These are phyloP conservation scores for Ctena decussata DNA, from an alignment of 2,888 invertebrate genomes.

Conservation along the genomic window DNA sequence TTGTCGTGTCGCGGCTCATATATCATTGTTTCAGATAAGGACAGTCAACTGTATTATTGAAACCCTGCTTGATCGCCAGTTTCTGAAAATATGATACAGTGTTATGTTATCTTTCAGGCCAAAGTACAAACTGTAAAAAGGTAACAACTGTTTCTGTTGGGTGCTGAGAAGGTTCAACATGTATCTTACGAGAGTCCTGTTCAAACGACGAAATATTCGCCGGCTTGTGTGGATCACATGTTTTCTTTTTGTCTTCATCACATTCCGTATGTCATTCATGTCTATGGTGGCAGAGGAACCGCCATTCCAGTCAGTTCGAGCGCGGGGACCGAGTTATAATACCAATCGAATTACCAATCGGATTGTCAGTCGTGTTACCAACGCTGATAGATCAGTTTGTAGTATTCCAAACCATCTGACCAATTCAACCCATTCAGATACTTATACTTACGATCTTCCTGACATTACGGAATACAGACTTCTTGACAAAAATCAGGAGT, in stretches of 20 bases:
- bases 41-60: too few species aligned
- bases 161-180: too few species aligned
- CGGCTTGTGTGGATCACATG: neutral
- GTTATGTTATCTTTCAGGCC: too few species aligned
- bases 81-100: too few species aligned
- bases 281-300: neutral
- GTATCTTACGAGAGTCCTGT: neutral
- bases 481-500: conserved; percentile 51
- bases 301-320: neutral
- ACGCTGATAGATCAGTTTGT: neutral
- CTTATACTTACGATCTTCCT: conserved; percentile 76
- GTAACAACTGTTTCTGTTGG: too few species aligned
- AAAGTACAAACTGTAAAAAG: too few species aligned
- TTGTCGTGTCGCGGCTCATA: too few species aligned
- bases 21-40: too few species aligned
- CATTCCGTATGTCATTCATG: neutral
- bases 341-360: too few species aligned
- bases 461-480: conserved; percentile 72
- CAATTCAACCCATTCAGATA: conserved; percentile 20
- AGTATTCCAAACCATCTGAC: neutral
- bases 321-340: neutral
- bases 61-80: too few species aligned
- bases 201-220: neutral
- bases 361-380: too few species aligned
- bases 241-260: neutral